Percentiles rank a stretch among this genome's conserved stretches.
phyloP scores from a whole-genome alignment of 2,888 invertebrate species.

The Yponomeuta cagnagella region DNA sequence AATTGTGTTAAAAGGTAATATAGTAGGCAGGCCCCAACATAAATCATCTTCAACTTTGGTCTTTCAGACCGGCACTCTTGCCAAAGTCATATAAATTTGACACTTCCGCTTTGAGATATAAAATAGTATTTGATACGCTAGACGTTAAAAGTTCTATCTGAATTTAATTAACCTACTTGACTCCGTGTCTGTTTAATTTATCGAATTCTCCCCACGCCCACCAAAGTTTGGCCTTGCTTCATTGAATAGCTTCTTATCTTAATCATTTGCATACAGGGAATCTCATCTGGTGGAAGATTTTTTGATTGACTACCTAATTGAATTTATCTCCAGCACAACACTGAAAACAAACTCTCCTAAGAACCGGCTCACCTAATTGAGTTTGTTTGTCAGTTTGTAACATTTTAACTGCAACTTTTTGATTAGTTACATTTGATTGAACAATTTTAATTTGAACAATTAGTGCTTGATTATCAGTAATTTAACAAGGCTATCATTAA shows the following conservation, averaged over 20 bases:
- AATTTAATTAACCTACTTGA: slow-evolving; percentile 34
- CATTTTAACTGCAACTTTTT: background rate
- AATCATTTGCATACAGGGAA: slow-evolving; percentile 32
- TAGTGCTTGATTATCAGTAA: too few species aligned
- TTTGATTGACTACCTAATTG: slow-evolving; percentile 19
- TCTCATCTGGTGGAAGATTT: slow-evolving; percentile 16
- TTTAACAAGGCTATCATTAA: too few species aligned
- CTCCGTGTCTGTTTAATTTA: slow-evolving; percentile 36
- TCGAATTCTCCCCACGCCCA: slow-evolving; percentile 33
- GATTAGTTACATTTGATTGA: too few species aligned
- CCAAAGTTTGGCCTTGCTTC: slow-evolving; percentile 42
- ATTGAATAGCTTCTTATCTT: slow-evolving; percentile 39
- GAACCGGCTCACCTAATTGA: background rate
- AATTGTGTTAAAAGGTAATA: too few species aligned
- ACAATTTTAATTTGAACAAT: too few species aligned
- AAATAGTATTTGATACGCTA: background rate
- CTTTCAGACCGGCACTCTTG: background rate
- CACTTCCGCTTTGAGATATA: slow-evolving; percentile 1
- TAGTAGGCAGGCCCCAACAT: too few species aligned
- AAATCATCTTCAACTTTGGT: too few species aligned
- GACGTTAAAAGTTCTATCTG: slow-evolving; percentile 5
- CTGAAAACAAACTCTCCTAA: background rate
- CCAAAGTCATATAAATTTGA: background rate
- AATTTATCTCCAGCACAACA: background rate
- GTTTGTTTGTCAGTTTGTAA: background rate